Base-by-base conservation (phyloP, 2,113 vertebrate species). In the Tupaia tana region DNA sequence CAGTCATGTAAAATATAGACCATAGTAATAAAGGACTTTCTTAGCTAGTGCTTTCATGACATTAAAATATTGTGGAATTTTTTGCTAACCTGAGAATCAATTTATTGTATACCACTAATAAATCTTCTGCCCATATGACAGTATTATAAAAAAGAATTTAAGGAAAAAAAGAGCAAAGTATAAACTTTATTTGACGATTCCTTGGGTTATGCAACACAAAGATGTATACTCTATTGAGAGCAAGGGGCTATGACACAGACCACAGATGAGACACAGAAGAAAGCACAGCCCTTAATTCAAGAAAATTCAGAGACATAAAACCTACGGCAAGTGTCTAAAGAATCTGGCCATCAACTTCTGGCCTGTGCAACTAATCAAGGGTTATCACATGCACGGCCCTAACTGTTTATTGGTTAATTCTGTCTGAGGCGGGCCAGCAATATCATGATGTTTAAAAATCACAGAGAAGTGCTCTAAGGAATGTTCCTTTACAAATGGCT, bases 391-490 rank as follows among this genome's bases (percentile, higher is more conserved):
- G 18, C 31, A 78, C 18, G 54, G 52, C 61, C 82, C 34, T 43
- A 93, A 29, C 8, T 79, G n/a, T 61, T 84, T 43, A 77, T n/a
- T 63, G 63, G 10, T 34, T 94, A 61, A 69, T 61, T 92, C 66
- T 91, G 86, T 82, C 56, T 86, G 59, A 75, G 52, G 22, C 87
- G 64, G 29, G 29, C n/a, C 84, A 87, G 52, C 67, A 96, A 73
- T 64, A 89, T 54, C 19, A 69, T 29, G 25, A 79, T 43, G 25
- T 69, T 96, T 84, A 95, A 94, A 94, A 96, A 95, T 64, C 31
- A 75, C 1, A 92, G 67, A 43, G 8, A 85, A 66, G 18, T 58
- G 3, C 31, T 75, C 29, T 66, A 75, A 74, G 86, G 19, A 91
- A 88, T 34, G 29, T 22, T 92, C 56, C 69, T 87, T 89, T 77